Evolutionary conservation across 2,113 vertebrate genomes (phyloP).

Genomic region (Pseudorasbora parva): DNA sequence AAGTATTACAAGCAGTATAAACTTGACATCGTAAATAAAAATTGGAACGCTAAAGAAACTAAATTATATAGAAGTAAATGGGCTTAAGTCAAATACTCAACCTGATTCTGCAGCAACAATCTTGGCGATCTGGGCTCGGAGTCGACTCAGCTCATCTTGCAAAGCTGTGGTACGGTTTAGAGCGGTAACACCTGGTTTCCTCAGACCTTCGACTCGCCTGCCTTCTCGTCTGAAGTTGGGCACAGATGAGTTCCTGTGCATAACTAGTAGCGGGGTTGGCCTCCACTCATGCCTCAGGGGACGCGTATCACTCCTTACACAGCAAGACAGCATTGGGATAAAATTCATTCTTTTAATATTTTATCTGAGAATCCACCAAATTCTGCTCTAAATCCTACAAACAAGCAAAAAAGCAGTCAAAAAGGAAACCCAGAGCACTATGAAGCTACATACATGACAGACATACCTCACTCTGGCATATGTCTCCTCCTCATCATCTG

Average conservation of each 20-base stretch:
- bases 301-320: constrained; percentile 87
- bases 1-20: no score
- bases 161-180: constrained; percentile 91
- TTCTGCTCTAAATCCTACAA: background rate
- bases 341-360: background rate
- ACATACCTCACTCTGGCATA: constrained; percentile 93
- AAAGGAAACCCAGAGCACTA: no score
- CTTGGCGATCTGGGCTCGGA: constrained; percentile 94
- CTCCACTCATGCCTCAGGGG: constrained; percentile 96
- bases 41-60: no score
- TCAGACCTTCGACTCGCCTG: constrained; percentile 89
- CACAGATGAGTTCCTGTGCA: constrained; percentile 95
- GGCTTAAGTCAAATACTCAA: constrained; percentile 59
- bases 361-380: background rate
- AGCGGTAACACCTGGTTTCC: constrained; percentile 90
- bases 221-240: constrained; percentile 94
- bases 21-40: no score
- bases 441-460: background rate
- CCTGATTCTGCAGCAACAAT: constrained; percentile 88
- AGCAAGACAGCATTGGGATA: background rate
- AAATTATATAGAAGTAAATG: background rate
- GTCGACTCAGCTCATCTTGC: constrained; percentile 92
- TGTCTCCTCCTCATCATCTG: constrained; percentile 94
- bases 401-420: background rate
- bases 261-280: constrained; percentile 92